Evolutionary conservation across 92 coral and sea anemone species (phyloP).

Genomic region (Umimayanthus kanabou): DNA sequence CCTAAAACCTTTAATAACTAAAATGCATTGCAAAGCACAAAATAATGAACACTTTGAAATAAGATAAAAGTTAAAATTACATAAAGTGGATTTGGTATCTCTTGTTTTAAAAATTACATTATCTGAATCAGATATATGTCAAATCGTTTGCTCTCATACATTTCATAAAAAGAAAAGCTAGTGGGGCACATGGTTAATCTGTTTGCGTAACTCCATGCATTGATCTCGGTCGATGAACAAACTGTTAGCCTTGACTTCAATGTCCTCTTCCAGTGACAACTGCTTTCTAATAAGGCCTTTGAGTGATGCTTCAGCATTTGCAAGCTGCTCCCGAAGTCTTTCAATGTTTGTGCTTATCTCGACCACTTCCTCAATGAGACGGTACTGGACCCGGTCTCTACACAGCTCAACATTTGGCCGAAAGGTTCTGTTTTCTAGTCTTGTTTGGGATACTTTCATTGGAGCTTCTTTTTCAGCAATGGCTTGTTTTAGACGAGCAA

Average conservation of each 20-base stretch:
- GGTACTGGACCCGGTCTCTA: constrained; percentile 93
- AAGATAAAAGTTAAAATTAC: neutral
- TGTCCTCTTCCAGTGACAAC: constrained; percentile 91
- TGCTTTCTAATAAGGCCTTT: constrained; percentile 92
- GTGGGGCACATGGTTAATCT: constrained; percentile 87
- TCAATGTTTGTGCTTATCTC: constrained; percentile 87
- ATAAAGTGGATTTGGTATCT: too few relatives aligned
- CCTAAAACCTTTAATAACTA: too few relatives aligned
- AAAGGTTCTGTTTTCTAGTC: constrained; percentile 91
- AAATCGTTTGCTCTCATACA: neutral
- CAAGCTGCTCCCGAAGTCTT: constrained; percentile 78
- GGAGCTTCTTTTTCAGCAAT: constrained; percentile 92
- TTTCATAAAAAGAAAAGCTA: constrained; percentile 41
- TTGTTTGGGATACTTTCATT: constrained; percentile 95
- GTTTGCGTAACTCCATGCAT: constrained; percentile 93
- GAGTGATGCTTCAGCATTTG: constrained; percentile 80
- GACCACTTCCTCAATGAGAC: constrained; percentile 83
- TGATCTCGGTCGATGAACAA: constrained; percentile 89
- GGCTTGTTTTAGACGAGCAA: constrained; percentile 84
- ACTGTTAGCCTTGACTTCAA: constrained; percentile 88
- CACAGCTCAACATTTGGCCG: constrained; percentile 98
- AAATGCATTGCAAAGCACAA: too few relatives aligned
- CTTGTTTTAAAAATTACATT: neutral
- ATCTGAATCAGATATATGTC: neutral
- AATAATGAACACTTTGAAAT: too few relatives aligned